These are phyloP conservation scores for Apteryx owenii DNA, from an alignment of 2,113 vertebrate genomes.

Conservation along the genomic window DNA sequence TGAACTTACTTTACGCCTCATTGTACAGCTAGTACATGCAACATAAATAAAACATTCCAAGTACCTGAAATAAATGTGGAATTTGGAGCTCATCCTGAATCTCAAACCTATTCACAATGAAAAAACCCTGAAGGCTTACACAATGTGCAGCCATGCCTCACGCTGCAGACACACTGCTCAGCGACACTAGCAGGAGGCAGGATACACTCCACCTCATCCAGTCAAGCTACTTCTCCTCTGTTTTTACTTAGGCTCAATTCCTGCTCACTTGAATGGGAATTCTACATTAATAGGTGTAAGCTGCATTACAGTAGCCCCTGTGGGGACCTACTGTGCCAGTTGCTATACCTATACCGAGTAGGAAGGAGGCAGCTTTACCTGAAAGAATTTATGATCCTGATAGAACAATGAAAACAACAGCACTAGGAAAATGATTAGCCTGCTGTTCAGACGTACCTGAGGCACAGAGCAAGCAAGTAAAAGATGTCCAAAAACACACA, in stretches of 20 bases:
- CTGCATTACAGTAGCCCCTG: neutral
- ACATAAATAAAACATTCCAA: neutral
- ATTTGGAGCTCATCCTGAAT: neutral
- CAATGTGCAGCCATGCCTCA: neutral
- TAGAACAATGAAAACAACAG: neutral
- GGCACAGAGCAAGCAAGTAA: neutral
- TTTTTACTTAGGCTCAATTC: neutral
- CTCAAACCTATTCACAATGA: neutral
- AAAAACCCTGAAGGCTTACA: neutral
- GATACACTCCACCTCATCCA: neutral
- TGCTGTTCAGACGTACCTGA: neutral
- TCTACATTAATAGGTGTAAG: neutral
- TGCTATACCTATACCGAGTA: neutral
- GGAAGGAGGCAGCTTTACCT: neutral
- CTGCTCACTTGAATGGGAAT: neutral
- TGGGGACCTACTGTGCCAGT: neutral
- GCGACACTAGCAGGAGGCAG: accelerated
- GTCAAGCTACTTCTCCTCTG: neutral
- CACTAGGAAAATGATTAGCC: neutral
- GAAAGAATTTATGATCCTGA: neutral
- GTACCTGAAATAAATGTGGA: neutral
- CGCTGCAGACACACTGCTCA: neutral
- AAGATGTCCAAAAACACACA: neutral
- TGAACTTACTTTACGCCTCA: neutral
- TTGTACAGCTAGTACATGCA: neutral